Conservation (phyloP, 2,888 invertebrate genomes). For the Microdon myrmicae region DNA sequence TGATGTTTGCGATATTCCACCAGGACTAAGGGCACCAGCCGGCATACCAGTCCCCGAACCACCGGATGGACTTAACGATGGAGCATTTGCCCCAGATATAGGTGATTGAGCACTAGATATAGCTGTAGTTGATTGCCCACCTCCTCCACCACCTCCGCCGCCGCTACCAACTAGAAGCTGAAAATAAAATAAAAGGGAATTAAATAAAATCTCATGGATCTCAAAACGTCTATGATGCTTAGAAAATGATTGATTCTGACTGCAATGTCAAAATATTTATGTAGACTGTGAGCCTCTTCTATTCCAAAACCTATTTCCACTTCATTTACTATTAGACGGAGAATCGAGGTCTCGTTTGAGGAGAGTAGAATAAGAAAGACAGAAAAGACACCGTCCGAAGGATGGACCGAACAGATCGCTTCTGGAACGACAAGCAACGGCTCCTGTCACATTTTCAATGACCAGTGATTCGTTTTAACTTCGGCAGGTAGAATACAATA, state of each 20-base stretch:
- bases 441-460: conserved; percentile 48
- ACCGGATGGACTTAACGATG: conserved; percentile 78
- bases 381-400: conserved; percentile 11
- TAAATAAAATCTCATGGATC: conserved; percentile 11
- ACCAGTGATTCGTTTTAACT: conserved; percentile 50
- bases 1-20: conserved; percentile 66
- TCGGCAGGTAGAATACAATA: conserved; percentile 40
- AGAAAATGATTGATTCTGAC: conserved; percentile 35
- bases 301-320: conserved; percentile 51
- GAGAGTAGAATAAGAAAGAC: conserved; percentile 14
- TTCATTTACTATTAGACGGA: conserved; percentile 46
- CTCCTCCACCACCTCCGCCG: conserved; percentile 60
- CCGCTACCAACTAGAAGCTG: conserved; percentile 51
- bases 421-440: conserved; percentile 25
- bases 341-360: conserved; percentile 39
- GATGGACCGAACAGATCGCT: conserved; percentile 22
- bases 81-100: conserved; percentile 78
- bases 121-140: conserved; percentile 75
- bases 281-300: conserved; percentile 2
- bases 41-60: conserved; percentile 64
- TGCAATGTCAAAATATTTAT: conserved; percentile 39
- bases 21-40: conserved; percentile 64
- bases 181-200: conserved; percentile 49
- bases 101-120: conserved; percentile 81
- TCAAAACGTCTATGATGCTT: conserved; percentile 5